Conservation (phyloP, 1,140 invertebrate species). For the Drosophila subpulchrella region DNA sequence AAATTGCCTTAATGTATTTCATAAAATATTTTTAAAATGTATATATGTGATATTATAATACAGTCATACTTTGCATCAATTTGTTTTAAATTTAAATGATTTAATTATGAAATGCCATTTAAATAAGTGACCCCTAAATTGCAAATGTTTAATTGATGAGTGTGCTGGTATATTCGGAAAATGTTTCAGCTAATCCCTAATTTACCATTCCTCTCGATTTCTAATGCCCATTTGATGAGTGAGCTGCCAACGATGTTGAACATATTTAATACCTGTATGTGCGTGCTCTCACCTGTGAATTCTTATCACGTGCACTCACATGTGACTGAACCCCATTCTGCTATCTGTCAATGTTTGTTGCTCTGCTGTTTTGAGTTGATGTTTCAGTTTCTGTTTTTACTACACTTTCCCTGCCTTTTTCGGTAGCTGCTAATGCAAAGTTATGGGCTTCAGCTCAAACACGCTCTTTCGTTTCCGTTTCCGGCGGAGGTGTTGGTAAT, state of each 20-base stretch:
- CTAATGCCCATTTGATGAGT: constrained; percentile 44
- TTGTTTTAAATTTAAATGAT: neutral
- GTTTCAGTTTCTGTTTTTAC: constrained; percentile 5
- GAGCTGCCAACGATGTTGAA: constrained; percentile 24
- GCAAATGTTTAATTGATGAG: constrained; percentile 25
- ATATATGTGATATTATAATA: no score
- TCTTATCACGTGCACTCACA: constrained; percentile 70
- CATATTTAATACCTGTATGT: constrained; percentile 19
- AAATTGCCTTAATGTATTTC: neutral
- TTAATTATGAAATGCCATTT: neutral
- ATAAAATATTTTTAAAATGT: no score
- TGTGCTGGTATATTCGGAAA: neutral
- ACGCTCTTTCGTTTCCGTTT: constrained; percentile 77
- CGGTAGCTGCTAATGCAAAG: constrained; percentile 67
- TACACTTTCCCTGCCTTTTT: neutral
- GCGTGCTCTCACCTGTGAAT: constrained; percentile 50
- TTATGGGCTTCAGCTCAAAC: constrained; percentile 73
- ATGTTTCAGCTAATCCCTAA: constrained; percentile 14
- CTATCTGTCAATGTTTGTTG: constrained; percentile 56
- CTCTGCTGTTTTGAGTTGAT: constrained; percentile 20
- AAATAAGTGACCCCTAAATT: neutral
- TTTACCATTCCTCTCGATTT: constrained; percentile 38
- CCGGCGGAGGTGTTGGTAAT: constrained; percentile 37
- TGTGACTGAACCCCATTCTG: constrained; percentile 45
- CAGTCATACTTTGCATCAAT: neutral